Conservation (phyloP, 2,888 invertebrate species). For the Pterostichus niger region DNA sequence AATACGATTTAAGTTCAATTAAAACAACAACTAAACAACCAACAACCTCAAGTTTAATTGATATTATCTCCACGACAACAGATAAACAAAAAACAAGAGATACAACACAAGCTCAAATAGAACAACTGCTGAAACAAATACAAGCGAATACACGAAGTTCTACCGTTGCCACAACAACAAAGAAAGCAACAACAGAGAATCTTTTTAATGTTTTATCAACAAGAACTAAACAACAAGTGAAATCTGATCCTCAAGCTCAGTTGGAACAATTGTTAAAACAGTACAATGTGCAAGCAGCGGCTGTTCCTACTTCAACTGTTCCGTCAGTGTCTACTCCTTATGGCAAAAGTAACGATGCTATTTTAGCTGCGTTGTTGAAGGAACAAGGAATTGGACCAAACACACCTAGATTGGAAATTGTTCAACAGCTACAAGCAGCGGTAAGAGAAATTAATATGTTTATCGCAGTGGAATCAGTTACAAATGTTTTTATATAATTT, state of each 20-base stretch:
- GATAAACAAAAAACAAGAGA: constrained; percentile 19
- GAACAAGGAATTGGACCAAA: constrained; percentile 86
- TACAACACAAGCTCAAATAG: constrained; percentile 69
- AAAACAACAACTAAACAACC: constrained; percentile 68
- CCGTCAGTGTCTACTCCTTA: constrained; percentile 74
- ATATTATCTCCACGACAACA: constrained; percentile 36
- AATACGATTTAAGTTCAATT: constrained; percentile 16
- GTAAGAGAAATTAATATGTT: constrained; percentile 68
- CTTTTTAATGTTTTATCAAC: constrained; percentile 22
- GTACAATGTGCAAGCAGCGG: constrained; percentile 71
- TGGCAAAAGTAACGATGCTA: constrained; percentile 84
- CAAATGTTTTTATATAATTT: too few relatives aligned
- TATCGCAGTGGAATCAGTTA: too few relatives aligned
- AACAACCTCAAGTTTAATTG: constrained; percentile 64
- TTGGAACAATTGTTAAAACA: constrained; percentile 74
- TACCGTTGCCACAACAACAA: constrained; percentile 9
- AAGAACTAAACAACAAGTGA: constrained; percentile 26
- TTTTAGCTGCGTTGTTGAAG: constrained; percentile 85
- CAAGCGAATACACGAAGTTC: not conserved
- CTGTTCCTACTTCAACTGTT: constrained; percentile 69
- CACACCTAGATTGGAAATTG: constrained; percentile 80
- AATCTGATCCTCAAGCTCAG: constrained; percentile 63
- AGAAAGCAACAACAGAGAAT: constrained; percentile 17
- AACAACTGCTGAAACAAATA: constrained; percentile 73
- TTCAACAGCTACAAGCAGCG: constrained; percentile 71